Evolutionary conservation across 1,140 invertebrate species (phyloP).

Genomic region (Ostrea edulis): DNA sequence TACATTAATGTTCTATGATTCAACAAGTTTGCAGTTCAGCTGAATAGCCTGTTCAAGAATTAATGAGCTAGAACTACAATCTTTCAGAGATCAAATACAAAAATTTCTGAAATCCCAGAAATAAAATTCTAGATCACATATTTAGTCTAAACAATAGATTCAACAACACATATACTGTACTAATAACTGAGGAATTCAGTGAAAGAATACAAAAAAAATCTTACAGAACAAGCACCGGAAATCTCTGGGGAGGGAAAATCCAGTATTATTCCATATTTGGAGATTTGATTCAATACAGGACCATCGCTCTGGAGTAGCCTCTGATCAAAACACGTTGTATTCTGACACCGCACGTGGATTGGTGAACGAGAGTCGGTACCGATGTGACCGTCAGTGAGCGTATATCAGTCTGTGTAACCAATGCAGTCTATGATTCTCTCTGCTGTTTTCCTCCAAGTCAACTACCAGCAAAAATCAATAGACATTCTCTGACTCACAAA

Average conservation of each 20-base stretch:
- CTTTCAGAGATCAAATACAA: neutral
- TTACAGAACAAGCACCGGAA: neutral
- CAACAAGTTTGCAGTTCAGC: neutral
- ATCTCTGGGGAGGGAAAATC: neutral
- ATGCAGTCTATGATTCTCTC: neutral
- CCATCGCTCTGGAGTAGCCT: neutral
- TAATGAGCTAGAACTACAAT: neutral
- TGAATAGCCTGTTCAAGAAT: neutral
- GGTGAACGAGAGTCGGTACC: neutral
- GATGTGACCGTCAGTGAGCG: neutral
- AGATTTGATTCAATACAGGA: neutral
- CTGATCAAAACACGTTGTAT: neutral
- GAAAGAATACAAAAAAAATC: neutral
- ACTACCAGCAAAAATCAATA: conserved; percentile 34
- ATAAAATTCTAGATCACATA: neutral
- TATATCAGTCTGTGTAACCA: neutral
- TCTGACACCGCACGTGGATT: neutral
- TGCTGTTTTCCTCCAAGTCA: neutral
- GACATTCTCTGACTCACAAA: conserved; percentile 11
- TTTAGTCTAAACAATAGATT: neutral
- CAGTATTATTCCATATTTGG: neutral
- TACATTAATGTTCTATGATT: neutral
- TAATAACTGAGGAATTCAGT: neutral
- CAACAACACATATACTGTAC: neutral
- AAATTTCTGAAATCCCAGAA: neutral